A percentile compares a stretch with the other conserved stretches of the same genome.
Evolutionary conservation across 2,113 vertebrate genomes (phyloP).

Genomic region (Melanostigma gelatinosum): DNA sequence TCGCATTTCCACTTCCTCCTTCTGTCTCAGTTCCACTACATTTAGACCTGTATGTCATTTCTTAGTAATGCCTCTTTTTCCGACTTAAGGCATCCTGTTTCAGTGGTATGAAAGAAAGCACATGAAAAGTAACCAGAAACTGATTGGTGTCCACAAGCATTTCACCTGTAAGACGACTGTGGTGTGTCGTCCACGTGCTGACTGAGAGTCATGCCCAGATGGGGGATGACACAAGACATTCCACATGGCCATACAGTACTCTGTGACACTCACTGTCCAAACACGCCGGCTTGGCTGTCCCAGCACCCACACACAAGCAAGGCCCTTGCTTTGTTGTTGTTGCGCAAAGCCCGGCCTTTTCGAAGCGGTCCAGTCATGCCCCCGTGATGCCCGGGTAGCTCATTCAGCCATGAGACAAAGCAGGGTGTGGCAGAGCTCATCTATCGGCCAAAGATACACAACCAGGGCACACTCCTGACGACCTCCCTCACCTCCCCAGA

Average conservation of each 20-base stretch:
- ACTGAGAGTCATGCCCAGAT: slow-evolving; percentile 18
- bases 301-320: slow-evolving; percentile 70
- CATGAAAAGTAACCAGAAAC: neutral
- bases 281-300: slow-evolving; percentile 58
- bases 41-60: slow-evolving; percentile 6
- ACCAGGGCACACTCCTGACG: slow-evolving; percentile 10
- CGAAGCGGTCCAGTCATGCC: slow-evolving; percentile 68
- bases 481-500: neutral
- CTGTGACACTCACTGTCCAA: slow-evolving; percentile 64
- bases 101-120: slow-evolving; percentile 5
- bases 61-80: neutral
- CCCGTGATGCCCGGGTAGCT: slow-evolving; percentile 55
- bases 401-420: slow-evolving; percentile 48
- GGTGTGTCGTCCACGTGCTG: neutral
- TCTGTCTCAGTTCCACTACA: neutral
- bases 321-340: slow-evolving; percentile 70
- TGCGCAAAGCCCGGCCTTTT: slow-evolving; percentile 76
- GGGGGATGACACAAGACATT: slow-evolving; percentile 65
- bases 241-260: slow-evolving; percentile 56
- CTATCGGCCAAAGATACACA: slow-evolving; percentile 23
- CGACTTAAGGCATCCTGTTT: slow-evolving; percentile 5
- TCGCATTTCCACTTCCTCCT: slow-evolving; percentile 5
- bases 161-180: slow-evolving; percentile 25
- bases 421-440: slow-evolving; percentile 31
- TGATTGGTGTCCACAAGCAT: neutral